Evolutionary conservation across 2,888 invertebrate species (phyloP).

Genomic region (Tetranychus truncatus): DNA sequence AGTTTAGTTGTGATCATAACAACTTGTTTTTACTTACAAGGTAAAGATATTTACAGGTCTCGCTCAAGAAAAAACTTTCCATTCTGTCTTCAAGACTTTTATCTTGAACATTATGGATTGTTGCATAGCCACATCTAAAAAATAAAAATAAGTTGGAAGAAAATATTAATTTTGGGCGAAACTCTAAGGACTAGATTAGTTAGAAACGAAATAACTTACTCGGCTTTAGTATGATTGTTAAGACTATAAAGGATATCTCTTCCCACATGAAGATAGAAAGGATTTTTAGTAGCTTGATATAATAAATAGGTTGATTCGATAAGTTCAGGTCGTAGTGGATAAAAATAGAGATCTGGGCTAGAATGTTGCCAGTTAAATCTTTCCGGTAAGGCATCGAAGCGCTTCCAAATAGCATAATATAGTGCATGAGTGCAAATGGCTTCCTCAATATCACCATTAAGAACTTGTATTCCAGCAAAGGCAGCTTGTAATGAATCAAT

Average conservation of each 20-base stretch:
- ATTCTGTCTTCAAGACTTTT: slow-evolving; percentile 44
- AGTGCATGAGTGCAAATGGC: slow-evolving; percentile 46
- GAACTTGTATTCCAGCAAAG: slow-evolving; percentile 34
- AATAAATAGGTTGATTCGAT: slow-evolving; percentile 45
- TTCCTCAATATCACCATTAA: slow-evolving; percentile 45
- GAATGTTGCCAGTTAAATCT: slow-evolving; percentile 37
- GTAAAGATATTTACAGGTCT: slow-evolving; percentile 46
- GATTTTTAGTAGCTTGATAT: slow-evolving; percentile 44
- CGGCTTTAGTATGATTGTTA: slow-evolving; percentile 37
- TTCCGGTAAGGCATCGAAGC: slow-evolving; percentile 41
- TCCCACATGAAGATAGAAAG: slow-evolving; percentile 47
- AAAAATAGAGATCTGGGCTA: slow-evolving; percentile 42
- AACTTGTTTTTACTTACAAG: slow-evolving; percentile 35
- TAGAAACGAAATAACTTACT: slow-evolving; percentile 30
- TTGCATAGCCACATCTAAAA: slow-evolving; percentile 44
- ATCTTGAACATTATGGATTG: slow-evolving; percentile 44
- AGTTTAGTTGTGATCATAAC: neutral
- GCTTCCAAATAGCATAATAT: slow-evolving; percentile 44
- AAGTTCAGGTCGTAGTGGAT: slow-evolving; percentile 45
- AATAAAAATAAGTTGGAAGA: slow-evolving; percentile 14
- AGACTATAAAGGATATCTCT: slow-evolving; percentile 40
- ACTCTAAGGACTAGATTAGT: neutral
- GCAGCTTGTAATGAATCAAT: slow-evolving; percentile 45
- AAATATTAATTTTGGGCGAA: neutral
- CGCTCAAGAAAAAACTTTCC: slow-evolving; percentile 47